phyloP scores from a whole-genome alignment of 2,888 invertebrate genomes.

The Drosophila histrio region DNA sequence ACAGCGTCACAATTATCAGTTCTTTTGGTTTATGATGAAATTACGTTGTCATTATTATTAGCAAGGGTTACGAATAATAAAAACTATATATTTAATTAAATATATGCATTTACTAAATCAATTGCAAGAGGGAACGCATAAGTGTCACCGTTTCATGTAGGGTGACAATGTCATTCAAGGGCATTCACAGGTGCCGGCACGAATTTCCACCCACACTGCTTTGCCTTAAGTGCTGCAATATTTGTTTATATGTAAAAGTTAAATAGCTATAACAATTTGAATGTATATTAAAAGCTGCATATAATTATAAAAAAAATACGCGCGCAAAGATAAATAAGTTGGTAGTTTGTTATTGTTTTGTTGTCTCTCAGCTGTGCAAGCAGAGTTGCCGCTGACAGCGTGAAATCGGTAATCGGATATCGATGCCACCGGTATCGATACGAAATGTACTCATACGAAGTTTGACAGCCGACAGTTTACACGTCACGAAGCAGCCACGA shows the following conservation, averaged over 20 bases:
- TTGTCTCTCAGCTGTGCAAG: constrained; percentile 39
- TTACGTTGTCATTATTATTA: not conserved
- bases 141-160: constrained; percentile 36
- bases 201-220: constrained; percentile 12
- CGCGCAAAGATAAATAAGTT: constrained; percentile 23
- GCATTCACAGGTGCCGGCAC: constrained; percentile 51
- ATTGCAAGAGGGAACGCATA: constrained; percentile 1
- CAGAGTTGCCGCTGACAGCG: constrained; percentile 16
- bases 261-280: not conserved
- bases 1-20: not conserved
- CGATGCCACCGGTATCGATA: constrained; percentile 19
- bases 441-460: constrained; percentile 45
- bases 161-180: constrained; percentile 76
- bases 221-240: not conserved
- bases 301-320: not conserved
- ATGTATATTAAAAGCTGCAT: not conserved
- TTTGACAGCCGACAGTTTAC: constrained; percentile 81
- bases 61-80: not conserved
- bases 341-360: constrained; percentile 48
- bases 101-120: not conserved
- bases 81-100: not conserved
- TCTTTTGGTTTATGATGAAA: not conserved
- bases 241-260: not conserved
- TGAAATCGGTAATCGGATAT: constrained; percentile 6
- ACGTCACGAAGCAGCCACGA: constrained; percentile 80